Conservation (phyloP, 1,140 invertebrate genomes). For the Condylostylus longicornis region DNA sequence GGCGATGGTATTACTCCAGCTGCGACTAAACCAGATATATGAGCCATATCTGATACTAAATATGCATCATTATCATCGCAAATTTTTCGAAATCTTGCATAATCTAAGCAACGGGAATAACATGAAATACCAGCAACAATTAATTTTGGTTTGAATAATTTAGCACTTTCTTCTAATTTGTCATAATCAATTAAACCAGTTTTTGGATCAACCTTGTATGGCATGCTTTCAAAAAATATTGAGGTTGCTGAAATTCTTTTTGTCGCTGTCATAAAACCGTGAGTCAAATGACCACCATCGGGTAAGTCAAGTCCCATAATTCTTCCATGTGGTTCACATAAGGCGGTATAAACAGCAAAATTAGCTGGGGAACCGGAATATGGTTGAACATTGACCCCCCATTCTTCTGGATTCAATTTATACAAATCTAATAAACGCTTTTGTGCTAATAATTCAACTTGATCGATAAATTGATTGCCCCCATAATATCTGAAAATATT, state of each 20-base stretch:
- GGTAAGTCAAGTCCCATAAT: conserved; percentile 95
- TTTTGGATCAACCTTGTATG: conserved; percentile 77
- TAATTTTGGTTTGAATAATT: conserved; percentile 77
- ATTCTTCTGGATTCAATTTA: conserved; percentile 64
- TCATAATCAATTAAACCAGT: conserved; percentile 94
- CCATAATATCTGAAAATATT: conserved; percentile 72
- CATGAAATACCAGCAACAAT: conserved; percentile 93
- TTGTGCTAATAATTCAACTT: conserved; percentile 82
- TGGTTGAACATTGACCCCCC: conserved; percentile 98
- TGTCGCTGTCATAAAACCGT: conserved; percentile 77
- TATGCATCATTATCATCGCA: conserved; percentile 73
- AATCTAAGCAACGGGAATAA: conserved; percentile 72
- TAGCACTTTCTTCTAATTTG: conserved; percentile 62
- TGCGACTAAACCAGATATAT: conserved; percentile 83
- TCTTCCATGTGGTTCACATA: conserved; percentile 79
- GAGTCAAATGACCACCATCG: conserved; percentile 92
- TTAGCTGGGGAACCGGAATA: conserved; percentile 96
- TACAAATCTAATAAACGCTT: conserved; percentile 74
- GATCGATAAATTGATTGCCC: conserved; percentile 92
- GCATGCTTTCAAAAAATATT: conserved; percentile 97
- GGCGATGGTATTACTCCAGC: conserved; percentile 75
- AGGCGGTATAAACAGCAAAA: conserved; percentile 84
- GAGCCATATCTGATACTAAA: conserved; percentile 92
- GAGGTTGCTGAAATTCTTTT: conserved; percentile 96
- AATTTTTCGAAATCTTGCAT: conserved; percentile 75